These are phyloP conservation scores for Drosophila neonasuta DNA, from an alignment of 2,888 invertebrate genomes.

Conservation along the genomic window DNA sequence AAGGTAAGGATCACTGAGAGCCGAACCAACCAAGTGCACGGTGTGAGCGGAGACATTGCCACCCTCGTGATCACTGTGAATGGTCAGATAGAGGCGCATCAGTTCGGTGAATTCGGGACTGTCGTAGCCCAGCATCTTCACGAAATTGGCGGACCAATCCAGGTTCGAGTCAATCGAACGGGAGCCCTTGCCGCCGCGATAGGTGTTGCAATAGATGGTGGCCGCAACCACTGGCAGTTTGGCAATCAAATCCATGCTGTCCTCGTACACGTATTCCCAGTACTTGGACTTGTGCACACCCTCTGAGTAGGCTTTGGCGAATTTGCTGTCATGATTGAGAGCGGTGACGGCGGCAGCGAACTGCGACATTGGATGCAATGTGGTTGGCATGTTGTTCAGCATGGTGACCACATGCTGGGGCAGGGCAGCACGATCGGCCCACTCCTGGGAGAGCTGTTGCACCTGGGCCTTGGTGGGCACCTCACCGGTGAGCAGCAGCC, in stretches of 20 bases:
- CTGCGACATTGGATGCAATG: constrained; percentile 93
- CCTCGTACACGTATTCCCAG: constrained; percentile 92
- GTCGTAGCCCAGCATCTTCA: constrained; percentile 91
- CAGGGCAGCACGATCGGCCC: constrained; percentile 88
- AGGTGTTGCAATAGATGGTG: constrained; percentile 91
- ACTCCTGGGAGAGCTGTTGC: constrained; percentile 87
- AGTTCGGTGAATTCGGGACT: constrained; percentile 88
- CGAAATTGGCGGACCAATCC: constrained; percentile 94
- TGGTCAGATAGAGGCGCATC: constrained; percentile 92
- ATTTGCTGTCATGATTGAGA: constrained; percentile 92
- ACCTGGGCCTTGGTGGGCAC: constrained; percentile 92
- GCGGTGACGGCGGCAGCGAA: constrained; percentile 91
- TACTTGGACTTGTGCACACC: constrained; percentile 88
- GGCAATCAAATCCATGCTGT: constrained; percentile 93
- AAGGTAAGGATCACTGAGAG: constrained; percentile 92
- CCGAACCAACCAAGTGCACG: constrained; percentile 92
- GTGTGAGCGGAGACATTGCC: constrained; percentile 96
- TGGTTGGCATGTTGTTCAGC: constrained; percentile 91
- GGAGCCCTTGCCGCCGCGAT: constrained; percentile 86
- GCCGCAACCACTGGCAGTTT: constrained; percentile 94
- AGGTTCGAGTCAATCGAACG: constrained; percentile 89
- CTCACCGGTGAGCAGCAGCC: constrained; percentile 94
- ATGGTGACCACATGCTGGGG: constrained; percentile 92
- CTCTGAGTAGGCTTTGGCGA: constrained; percentile 88
- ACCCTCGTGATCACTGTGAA: constrained; percentile 94